A percentile compares a stretch with the other conserved stretches of the same genome.
Evolutionary conservation across 2,113 vertebrate genomes (phyloP).

Genomic region (Vulpes vulpes): DNA sequence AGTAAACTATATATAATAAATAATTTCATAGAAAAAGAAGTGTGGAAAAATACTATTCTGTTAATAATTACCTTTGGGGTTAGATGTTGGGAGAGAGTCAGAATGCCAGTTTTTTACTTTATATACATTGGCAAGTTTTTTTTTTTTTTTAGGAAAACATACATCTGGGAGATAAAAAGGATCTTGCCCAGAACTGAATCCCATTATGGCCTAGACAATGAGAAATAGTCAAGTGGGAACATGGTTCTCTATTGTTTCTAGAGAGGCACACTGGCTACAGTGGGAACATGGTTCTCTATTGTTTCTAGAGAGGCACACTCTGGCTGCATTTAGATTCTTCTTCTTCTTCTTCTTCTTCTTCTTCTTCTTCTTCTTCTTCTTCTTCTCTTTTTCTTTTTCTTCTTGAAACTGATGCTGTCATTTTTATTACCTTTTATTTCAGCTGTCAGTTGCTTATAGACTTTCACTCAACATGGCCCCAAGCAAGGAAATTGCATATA

Average conservation of each 20-base stretch:
- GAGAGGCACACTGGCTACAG: background rate
- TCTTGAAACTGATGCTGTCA: background rate
- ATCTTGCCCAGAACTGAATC: conserved; percentile 22
- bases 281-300: background rate
- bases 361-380: too few species aligned
- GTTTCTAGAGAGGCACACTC: background rate
- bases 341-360: too few species aligned
- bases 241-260: background rate
- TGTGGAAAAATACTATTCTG: conserved; percentile 18
- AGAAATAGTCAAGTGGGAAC: background rate
- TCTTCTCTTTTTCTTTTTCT: too few species aligned
- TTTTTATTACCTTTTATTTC: background rate
- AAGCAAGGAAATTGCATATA: background rate
- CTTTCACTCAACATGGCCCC: background rate
- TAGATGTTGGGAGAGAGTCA: background rate
- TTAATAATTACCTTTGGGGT: conserved; percentile 28
- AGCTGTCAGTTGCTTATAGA: background rate
- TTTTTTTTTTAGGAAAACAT: background rate
- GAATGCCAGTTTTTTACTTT: conserved; percentile 37
- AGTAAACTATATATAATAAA: conserved; percentile 23
- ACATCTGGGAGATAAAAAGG: background rate
- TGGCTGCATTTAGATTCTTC: background rate
- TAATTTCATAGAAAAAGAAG: conserved; percentile 29
- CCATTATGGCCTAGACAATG: background rate
- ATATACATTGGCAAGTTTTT: background rate